phyloP scores from a whole-genome alignment of 1,140 invertebrate species.

The Nasonia giraulti region DNA sequence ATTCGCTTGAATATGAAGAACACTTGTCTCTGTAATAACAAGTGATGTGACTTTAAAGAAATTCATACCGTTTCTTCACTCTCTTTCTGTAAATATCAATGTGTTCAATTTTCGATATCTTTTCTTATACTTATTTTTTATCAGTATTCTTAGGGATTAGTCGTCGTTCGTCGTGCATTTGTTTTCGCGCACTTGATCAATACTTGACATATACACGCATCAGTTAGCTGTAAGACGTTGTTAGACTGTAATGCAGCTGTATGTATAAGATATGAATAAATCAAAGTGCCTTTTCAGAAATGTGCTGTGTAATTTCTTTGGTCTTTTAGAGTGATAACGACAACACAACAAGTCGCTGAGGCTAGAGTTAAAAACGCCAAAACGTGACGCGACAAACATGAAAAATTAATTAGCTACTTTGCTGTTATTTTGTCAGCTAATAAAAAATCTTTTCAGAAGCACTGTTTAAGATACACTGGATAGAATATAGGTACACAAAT shows the following conservation, averaged over 20 bases:
- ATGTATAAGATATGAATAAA: constrained; percentile 5
- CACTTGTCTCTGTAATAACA: constrained; percentile 76
- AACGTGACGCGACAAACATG: too few relatives aligned
- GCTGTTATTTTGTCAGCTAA: too few relatives aligned
- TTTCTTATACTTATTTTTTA: not conserved
- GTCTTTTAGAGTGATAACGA: not conserved
- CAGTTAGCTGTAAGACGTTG: not conserved
- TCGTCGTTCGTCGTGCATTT: not conserved
- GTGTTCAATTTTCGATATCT: not conserved
- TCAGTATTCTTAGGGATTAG: not conserved
- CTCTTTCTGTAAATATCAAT: not conserved
- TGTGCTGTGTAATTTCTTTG: not conserved
- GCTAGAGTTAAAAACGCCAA: too few relatives aligned
- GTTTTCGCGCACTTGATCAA: not conserved
- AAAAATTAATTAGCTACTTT: too few relatives aligned
- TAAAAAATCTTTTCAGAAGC: too few relatives aligned
- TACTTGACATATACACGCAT: not conserved
- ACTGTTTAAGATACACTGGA: too few relatives aligned
- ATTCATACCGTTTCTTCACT: not conserved
- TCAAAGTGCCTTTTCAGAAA: not conserved
- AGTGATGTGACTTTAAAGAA: not conserved
- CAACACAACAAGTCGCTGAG: not conserved
- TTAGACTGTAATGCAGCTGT: not conserved
- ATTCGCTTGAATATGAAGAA: constrained; percentile 77
- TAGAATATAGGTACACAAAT: too few relatives aligned